A percentile compares a stretch with the other conserved stretches of the same genome.
phyloP scores from a whole-genome alignment of 2,797 vertebrate genomes.

The Aselliscus stoliczkanus region DNA sequence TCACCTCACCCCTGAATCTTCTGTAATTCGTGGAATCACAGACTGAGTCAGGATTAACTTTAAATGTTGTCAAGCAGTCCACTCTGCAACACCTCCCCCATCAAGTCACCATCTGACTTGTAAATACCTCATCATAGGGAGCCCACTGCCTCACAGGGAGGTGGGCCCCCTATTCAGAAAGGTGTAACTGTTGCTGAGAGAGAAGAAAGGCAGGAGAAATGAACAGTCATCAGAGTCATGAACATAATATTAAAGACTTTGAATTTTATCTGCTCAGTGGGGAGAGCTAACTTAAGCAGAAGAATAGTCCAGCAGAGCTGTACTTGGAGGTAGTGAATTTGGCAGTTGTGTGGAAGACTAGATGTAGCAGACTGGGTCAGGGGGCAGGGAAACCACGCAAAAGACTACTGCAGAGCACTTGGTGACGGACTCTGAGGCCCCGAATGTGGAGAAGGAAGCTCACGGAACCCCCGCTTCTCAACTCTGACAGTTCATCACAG shows the following conservation, averaged over 20 bases:
- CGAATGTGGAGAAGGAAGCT: not conserved
- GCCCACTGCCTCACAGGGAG: not conserved
- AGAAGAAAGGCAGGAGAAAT: not conserved
- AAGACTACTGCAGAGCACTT: not conserved
- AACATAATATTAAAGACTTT: not conserved
- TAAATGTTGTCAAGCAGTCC: not conserved
- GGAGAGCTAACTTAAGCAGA: not conserved
- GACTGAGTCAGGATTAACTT: not conserved
- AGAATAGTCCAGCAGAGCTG: not conserved
- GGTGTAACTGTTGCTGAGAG: not conserved
- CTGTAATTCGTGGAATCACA: not conserved
- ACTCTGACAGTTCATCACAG: not conserved
- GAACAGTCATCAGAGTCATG: not conserved
- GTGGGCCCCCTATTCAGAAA: not conserved
- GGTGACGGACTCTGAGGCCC: not conserved
- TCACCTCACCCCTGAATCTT: not conserved
- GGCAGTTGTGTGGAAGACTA: not conserved
- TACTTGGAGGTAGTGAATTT: conserved; percentile 15
- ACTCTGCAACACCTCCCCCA: not conserved
- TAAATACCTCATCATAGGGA: not conserved
- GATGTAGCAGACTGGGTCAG: not conserved
- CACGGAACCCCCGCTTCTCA: not conserved
- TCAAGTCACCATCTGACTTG: not conserved
- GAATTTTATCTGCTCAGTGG: not conserved
- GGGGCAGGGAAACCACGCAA: not conserved